Evolutionary conservation across 2,113 vertebrate species (phyloP).

Genomic region (Progne subis): DNA sequence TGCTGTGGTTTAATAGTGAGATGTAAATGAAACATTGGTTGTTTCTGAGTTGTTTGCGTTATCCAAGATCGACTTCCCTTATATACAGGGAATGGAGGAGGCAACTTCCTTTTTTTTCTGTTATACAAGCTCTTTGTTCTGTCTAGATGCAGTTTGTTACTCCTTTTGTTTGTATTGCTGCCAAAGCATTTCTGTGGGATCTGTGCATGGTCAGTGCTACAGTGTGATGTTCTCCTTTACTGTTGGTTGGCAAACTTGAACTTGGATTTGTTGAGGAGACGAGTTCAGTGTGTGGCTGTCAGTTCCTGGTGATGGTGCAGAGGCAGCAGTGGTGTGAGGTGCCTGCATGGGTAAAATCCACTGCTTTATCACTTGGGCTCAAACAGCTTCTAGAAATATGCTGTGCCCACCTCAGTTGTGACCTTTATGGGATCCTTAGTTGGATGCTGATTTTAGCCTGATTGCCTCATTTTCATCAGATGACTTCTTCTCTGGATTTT

Average conservation of each 20-base stretch:
- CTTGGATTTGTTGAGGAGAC: background rate
- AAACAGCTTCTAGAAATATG: rapidly evolving
- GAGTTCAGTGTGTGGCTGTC: background rate
- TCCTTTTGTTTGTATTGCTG: background rate
- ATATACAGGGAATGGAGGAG: background rate
- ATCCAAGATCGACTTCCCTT: background rate
- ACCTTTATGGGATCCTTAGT: background rate
- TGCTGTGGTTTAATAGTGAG: background rate
- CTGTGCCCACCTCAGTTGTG: background rate
- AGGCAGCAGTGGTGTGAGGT: background rate
- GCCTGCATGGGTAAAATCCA: background rate
- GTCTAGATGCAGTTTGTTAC: background rate
- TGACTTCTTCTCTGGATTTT: background rate
- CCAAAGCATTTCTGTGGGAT: background rate
- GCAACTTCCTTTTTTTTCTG: background rate
- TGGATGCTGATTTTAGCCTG: background rate
- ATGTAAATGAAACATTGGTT: background rate
- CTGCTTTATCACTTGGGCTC: background rate
- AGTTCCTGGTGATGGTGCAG: background rate
- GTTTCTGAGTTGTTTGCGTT: background rate
- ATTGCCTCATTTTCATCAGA: background rate
- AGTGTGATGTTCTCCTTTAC: rapidly evolving
- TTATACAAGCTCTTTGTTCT: background rate
- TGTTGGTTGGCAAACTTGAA: background rate
- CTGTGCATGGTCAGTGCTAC: background rate